Evolutionary conservation across 2,113 vertebrate genomes (phyloP), one percentile per base, ranked within the genome.

Genomic region (Entelurus aequoreus): DNA sequence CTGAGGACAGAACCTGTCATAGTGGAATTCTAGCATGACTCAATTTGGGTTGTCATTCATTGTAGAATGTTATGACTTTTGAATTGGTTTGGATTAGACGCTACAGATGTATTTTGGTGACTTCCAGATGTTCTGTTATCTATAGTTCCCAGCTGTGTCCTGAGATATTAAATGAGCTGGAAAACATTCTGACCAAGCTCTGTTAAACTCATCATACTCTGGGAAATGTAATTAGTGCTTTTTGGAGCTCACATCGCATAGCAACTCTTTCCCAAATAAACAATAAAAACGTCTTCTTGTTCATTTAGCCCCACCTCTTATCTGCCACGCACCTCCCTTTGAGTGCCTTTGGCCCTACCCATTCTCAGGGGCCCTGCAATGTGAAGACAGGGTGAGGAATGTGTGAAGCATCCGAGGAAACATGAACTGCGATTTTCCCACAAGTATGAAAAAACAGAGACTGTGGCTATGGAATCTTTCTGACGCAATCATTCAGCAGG

Each of bases 341-440:
- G 58, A 74, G 68, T 71, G 75, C 66, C 72, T 72, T 58, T 69
- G 69, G 66, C 80, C 79, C 74, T 72, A 68, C 81, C 89, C 88
- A 82, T 82, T 88, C 77, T 63, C 70, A 58, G 72, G 77, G 78
- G 72, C 76, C 80, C 74, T 78, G 87, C 86, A 88, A 90, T 89
- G 89, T 92, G 86, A 86, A 91, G 88, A 89, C 90, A 86, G 90
- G 84, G 88, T 88, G 90, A 92, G 90, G 90, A 91, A 92, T 94
- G 91, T 88, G 79, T 87, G 91, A 89, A 92, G 87, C 92, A 92
- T 93, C 90, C 87, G 88, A 86, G 87, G 91, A 94, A 94, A 92
- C 90, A 90, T 88, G 89, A 90, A 86, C 89, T 90, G 90, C 85
- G 92, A 91, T 92, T 95, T 98, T 97, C 94, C 93, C 94, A 95